Base-by-base conservation (phyloP, 2,888 invertebrate genomes). In the Metellina segmentata region DNA sequence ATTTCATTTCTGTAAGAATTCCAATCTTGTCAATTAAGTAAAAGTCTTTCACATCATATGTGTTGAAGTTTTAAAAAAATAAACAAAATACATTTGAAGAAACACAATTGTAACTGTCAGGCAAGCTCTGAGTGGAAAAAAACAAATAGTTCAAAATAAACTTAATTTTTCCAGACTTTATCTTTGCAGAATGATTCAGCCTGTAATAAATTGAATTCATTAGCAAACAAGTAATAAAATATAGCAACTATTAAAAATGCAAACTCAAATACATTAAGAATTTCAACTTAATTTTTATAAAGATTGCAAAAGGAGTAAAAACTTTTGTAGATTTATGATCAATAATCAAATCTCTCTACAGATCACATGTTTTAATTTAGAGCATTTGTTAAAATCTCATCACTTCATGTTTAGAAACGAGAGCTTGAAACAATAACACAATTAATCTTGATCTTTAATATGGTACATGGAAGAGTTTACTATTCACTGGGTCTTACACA, bases 151-250 rank as follows among this genome's bases (percentile, higher is more conserved):
- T 61, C 16, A 16, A 75, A 75, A 49, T 49, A 16, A 49, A 11
- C 82, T 34, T 95, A 16, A 87, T 95, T 89, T 20, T 83, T 89
- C 77, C 77, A 75, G 4, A 89, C 75, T 81, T 83, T 89, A 11
- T 89, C 72, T 75, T 83, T 82, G 83, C 89, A 89, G 20, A n/a
- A 89, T n/a, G 11, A 51, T 52, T 83, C 82, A 82, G 83, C 89
- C 89, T 89, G 34, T 19, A 89, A 83, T 16, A 49, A 9, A 70
- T 51, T 34, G 34, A 34, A 34, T 4, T 34, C 1, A 34, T 34
- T 34, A 34, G 34, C 13, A n/a, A 77, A 61, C 11, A 9, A 61
- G 6, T 16, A 5, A 16, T 61, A 61, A 61, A 8, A 61, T 0
- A 61, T 16, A 16, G 61, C 5, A 61, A 61, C 61, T 5, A 16